Conservation (phyloP, 2,797 vertebrate species). For the Peromyscus attwateri region DNA sequence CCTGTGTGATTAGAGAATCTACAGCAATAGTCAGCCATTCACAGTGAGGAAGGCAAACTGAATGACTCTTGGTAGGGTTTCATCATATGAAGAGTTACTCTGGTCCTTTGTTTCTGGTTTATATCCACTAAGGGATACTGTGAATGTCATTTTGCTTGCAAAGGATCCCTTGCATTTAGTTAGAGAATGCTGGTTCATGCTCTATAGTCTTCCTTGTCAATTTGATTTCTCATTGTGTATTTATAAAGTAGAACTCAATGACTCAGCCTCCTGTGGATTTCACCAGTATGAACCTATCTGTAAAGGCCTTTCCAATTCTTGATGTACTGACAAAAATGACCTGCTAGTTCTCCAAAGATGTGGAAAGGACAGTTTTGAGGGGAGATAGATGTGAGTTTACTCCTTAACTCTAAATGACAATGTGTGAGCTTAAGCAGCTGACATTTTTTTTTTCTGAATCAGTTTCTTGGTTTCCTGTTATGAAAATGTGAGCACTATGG, state of each 20-base stretch:
- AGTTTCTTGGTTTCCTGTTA: conserved; percentile 9
- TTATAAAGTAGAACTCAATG: conserved; percentile 28
- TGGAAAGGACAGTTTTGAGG: not conserved
- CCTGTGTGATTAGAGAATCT: not conserved
- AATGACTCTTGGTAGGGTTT: not conserved
- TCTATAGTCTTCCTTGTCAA: not conserved
- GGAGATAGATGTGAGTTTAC: conserved; percentile 10
- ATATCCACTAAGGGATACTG: not conserved
- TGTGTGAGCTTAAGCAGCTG: not conserved
- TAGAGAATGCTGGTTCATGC: not conserved
- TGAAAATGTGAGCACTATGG: not conserved
- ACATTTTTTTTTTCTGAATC: conserved; percentile 9
- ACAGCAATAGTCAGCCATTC: not conserved
- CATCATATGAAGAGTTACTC: not conserved
- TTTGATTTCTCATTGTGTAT: conserved; percentile 42
- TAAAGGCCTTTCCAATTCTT: conserved; percentile 48
- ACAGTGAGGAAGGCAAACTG: not conserved
- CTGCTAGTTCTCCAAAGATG: not conserved
- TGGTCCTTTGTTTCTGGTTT: not conserved
- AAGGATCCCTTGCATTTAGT: not conserved
- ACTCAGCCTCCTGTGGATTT: conserved; percentile 23
- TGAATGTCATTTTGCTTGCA: not conserved
- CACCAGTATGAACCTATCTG: not conserved
- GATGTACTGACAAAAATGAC: not conserved
- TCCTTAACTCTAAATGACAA: conserved; percentile 47